phyloP scores from a whole-genome alignment of 2,888 invertebrate genomes.

The Microplitis manilae region DNA sequence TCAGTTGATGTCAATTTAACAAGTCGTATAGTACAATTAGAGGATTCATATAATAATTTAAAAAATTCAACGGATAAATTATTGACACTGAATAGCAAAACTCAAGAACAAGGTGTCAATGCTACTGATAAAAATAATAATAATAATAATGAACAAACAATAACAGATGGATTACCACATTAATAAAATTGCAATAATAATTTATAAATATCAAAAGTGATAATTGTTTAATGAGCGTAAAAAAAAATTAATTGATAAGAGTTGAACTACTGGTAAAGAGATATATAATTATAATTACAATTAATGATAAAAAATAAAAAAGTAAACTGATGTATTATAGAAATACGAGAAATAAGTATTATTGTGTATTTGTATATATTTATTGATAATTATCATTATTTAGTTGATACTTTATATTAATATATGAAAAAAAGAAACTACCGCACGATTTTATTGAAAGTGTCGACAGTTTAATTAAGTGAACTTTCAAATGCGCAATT shows the following conservation, averaged over 20 bases:
- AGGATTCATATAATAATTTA: constrained; percentile 56
- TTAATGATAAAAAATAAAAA: neutral
- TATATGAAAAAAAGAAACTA: neutral
- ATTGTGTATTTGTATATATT: constrained; percentile 29
- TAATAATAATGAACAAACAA: neutral
- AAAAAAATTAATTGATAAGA: neutral
- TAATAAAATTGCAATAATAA: constrained; percentile 1
- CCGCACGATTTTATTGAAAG: neutral
- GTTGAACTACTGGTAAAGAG: neutral
- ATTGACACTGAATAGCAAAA: constrained; percentile 43
- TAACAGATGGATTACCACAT: constrained; percentile 22
- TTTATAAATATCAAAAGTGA: constrained; percentile 1
- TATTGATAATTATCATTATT: neutral
- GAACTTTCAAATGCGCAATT: neutral
- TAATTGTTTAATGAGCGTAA: neutral
- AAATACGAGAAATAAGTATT: constrained; percentile 5
- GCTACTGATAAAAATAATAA: neutral
- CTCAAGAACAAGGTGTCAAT: neutral
- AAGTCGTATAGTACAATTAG: constrained; percentile 55
- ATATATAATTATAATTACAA: neutral
- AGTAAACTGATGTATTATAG: constrained; percentile 16
- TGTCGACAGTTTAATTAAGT: neutral
- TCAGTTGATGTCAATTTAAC: constrained; percentile 50
- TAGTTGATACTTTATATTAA: neutral
- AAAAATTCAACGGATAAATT: constrained; percentile 57